Evolutionary conservation across 2,797 vertebrate genomes (phyloP).

Genomic region (Enteromius fasciolatus): DNA sequence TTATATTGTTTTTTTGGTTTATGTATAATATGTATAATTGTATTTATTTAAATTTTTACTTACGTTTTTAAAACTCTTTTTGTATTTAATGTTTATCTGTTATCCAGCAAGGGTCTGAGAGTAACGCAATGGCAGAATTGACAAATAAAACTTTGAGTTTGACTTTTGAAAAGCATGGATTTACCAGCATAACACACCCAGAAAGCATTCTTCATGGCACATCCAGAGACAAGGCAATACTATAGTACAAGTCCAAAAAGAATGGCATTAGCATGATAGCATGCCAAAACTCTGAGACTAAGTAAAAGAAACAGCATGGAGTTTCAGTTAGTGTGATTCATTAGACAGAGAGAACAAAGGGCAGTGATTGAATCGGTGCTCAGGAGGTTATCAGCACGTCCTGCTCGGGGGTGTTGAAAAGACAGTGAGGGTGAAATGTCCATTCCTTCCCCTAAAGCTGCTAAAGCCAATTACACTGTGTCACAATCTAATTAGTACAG

Average conservation of each 20-base stretch:
- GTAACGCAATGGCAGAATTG: too few species aligned
- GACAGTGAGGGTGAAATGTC: conserved; percentile 22
- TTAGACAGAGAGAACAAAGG: background rate
- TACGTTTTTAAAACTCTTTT: too few species aligned
- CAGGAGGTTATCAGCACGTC: conserved; percentile 37
- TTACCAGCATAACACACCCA: background rate
- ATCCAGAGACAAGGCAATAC: background rate
- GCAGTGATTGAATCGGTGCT: background rate
- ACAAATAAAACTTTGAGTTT: too few species aligned
- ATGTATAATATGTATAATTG: too few species aligned
- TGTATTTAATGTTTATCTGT: too few species aligned
- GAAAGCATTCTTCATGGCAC: background rate
- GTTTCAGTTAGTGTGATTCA: background rate
- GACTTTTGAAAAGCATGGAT: background rate
- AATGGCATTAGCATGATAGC: too few species aligned
- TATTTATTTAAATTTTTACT: too few species aligned
- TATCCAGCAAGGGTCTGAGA: too few species aligned
- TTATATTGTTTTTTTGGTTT: too few species aligned
- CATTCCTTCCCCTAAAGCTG: conserved; percentile 61
- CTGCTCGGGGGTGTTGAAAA: conserved; percentile 47
- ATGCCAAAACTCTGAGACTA: background rate
- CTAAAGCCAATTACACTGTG: conserved; percentile 72
- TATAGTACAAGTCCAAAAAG: background rate
- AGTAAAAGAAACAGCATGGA: background rate
- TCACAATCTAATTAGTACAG: conserved; percentile 73